phyloP scores from a whole-genome alignment of 2,888 invertebrate species.

The Tridacna gigas region DNA sequence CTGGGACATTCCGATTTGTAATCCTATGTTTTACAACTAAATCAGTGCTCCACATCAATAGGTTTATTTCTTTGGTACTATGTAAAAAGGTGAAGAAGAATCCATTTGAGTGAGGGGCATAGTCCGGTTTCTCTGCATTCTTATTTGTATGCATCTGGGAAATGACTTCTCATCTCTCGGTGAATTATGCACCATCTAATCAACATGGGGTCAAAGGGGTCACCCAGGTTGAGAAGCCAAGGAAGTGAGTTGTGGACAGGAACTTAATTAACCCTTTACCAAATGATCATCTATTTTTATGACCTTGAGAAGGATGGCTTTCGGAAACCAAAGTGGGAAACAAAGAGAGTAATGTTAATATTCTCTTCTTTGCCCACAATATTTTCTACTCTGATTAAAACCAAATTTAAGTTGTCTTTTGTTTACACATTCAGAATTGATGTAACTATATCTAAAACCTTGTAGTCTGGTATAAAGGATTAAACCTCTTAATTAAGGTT shows the following conservation, averaged over 20 bases:
- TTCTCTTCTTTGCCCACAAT: too few relatives aligned
- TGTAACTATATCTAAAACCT: too few relatives aligned
- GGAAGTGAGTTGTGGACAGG: conserved; percentile 11
- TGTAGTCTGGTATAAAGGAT: too few relatives aligned
- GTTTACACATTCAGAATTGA: too few relatives aligned
- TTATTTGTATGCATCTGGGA: conserved; percentile 20
- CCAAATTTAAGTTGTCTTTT: too few relatives aligned
- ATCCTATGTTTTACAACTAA: too few relatives aligned
- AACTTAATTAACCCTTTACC: conserved; percentile 1
- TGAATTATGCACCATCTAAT: conserved; percentile 16
- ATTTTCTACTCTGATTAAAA: too few relatives aligned
- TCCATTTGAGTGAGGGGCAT: too few relatives aligned
- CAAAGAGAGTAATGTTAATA: not conserved
- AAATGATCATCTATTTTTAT: not conserved
- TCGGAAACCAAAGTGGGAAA: not conserved
- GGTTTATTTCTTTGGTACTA: too few relatives aligned
- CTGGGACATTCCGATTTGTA: too few relatives aligned
- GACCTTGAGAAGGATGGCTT: not conserved
- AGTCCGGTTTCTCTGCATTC: not conserved
- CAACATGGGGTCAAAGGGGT: conserved; percentile 8
- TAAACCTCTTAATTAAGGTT: not conserved
- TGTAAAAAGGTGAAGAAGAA: too few relatives aligned
- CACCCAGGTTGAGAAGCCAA: not conserved
- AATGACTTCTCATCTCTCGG: not conserved
- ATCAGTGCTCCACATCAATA: too few relatives aligned